phyloP scores from a whole-genome alignment of 2,888 invertebrate genomes.

The Papilio gigon region DNA sequence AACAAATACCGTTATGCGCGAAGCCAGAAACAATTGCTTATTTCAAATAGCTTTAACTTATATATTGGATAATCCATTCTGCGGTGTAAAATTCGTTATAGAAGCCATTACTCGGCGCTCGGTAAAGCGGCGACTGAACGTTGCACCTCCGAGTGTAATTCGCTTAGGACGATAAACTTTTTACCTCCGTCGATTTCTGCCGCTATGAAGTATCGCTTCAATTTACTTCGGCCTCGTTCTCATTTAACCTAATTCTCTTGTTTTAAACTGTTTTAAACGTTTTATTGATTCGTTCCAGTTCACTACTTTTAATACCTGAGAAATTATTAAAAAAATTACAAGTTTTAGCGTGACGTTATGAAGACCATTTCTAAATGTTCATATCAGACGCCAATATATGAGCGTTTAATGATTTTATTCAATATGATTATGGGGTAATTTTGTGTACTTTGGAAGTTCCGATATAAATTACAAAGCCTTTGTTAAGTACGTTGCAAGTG shows the following conservation, averaged over 20 bases:
- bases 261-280: not conserved
- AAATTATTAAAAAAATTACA: too few species aligned
- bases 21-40: too few species aligned
- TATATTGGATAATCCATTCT: too few species aligned
- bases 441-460: not conserved
- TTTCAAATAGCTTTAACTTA: too few species aligned
- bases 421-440: too few species aligned
- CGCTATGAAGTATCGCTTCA: not conserved
- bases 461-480: slow-evolving; percentile 25
- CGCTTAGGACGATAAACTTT: not conserved
- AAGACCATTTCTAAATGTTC: too few species aligned
- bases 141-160: slow-evolving; percentile 8
- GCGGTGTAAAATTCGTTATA: not conserved
- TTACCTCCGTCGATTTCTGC: not conserved
- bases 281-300: not conserved
- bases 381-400: too few species aligned
- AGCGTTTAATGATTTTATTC: too few species aligned
- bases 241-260: not conserved
- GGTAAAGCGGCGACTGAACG: not conserved
- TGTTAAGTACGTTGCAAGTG: not conserved
- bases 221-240: not conserved
- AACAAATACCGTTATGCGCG: too few species aligned
- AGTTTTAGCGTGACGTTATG: too few species aligned
- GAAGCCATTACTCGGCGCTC: not conserved
- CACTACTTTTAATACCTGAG: not conserved